A percentile compares a stretch with the other conserved stretches of the same genome.
Conservation (phyloP, 2,888 invertebrate species). For the Noctua fimbriata region DNA sequence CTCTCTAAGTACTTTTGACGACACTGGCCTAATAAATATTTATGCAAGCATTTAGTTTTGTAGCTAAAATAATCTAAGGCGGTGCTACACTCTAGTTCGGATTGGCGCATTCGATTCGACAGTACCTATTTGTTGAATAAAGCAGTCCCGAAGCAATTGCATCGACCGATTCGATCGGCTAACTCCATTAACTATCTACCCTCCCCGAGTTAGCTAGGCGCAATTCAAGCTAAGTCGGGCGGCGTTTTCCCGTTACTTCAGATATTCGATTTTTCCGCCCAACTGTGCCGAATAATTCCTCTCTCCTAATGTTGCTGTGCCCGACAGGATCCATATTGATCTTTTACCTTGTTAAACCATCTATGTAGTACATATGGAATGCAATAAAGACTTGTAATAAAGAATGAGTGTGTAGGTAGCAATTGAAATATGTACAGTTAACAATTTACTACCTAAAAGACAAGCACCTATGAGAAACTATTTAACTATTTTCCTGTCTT, state of each 20-base stretch:
- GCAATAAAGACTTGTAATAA: no score
- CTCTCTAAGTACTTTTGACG: conserved; percentile 13
- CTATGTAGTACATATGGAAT: no score
- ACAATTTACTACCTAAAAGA: neutral
- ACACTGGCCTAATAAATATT: conserved; percentile 8
- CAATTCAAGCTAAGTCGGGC: neutral
- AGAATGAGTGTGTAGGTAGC: neutral
- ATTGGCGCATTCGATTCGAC: neutral
- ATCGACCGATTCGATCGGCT: neutral
- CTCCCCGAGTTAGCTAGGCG: neutral
- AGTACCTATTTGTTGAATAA: neutral
- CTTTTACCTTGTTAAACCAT: no score
- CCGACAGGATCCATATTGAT: no score
- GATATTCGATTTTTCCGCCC: neutral
- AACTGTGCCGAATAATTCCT: neutral
- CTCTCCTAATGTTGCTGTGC: no score
- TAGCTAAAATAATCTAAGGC: neutral
- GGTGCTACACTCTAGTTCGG: neutral
- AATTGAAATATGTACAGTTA: neutral
- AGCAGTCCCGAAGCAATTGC: neutral
- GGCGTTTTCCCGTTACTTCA: neutral
- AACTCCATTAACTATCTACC: neutral
- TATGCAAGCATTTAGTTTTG: conserved; percentile 4
- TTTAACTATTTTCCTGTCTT: conserved; percentile 26
- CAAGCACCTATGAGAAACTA: neutral